These are phyloP conservation scores for Menidia beryllina DNA, from an alignment of 2,113 vertebrate species.

Conservation along the genomic window DNA sequence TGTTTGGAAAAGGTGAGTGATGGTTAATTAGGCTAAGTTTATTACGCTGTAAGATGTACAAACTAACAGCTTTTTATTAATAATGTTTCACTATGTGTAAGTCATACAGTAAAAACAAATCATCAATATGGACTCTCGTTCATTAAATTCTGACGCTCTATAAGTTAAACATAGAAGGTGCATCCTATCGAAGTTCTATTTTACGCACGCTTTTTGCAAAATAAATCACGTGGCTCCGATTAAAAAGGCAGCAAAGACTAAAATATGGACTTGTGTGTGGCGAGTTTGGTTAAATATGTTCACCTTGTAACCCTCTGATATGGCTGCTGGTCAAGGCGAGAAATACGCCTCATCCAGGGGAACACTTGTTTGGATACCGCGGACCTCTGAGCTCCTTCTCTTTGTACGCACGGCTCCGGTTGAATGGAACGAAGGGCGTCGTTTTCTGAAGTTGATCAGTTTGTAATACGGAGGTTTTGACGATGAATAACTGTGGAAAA, in stretches of 20 bases:
- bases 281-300: neutral
- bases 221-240: neutral
- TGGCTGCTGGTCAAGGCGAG: conserved; percentile 3
- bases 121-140: neutral
- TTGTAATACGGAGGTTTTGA: conserved; percentile 70
- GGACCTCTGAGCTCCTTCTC: conserved; percentile 52
- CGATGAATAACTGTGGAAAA: conserved; percentile 73
- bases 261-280: no score
- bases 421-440: conserved; percentile 73
- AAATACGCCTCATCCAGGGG: conserved; percentile 55
- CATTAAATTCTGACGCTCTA: neutral
- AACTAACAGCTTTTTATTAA: neutral
- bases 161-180: neutral
- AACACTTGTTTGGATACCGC: conserved; percentile 63
- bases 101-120: neutral
- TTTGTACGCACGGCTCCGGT: conserved; percentile 57
- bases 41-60: neutral
- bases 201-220: conserved; percentile 8
- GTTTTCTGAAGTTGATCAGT: conserved; percentile 80
- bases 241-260: neutral
- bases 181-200: neutral
- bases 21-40: neutral
- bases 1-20: conserved; percentile 79
- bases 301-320: conserved; percentile 22
- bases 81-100: neutral